phyloP scores from a whole-genome alignment of 2,113 vertebrate genomes.

The Tyrannus savana region DNA sequence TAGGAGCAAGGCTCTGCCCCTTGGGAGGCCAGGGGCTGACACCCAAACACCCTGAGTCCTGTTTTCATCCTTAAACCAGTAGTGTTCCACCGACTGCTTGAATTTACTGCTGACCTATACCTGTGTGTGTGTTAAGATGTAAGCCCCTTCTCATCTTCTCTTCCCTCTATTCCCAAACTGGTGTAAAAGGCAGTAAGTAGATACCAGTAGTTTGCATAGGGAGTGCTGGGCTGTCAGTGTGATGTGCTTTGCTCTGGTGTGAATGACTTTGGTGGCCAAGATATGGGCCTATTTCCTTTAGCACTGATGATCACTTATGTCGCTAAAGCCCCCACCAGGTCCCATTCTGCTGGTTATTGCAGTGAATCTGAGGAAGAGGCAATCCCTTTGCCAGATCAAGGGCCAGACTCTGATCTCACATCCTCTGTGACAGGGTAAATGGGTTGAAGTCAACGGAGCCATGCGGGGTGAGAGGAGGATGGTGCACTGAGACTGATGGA shows the following conservation, averaged over 20 bases:
- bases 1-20: neutral
- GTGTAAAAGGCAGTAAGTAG: neutral
- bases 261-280: neutral
- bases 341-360: neutral
- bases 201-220: neutral
- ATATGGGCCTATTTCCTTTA: neutral
- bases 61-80: neutral
- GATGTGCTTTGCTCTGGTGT: neutral
- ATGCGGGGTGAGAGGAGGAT: neutral
- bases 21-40: accelerated
- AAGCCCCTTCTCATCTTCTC: neutral
- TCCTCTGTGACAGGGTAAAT: neutral
- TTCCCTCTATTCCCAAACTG: neutral
- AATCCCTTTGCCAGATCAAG: neutral
- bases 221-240: neutral
- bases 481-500: neutral
- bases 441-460: neutral
- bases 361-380: neutral
- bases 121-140: neutral
- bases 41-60: neutral
- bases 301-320: neutral
- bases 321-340: neutral
- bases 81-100: neutral
- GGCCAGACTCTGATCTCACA: neutral
- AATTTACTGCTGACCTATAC: neutral